Evolutionary conservation across 2,888 invertebrate species (phyloP).

Genomic region (Leptopilina myrica): DNA sequence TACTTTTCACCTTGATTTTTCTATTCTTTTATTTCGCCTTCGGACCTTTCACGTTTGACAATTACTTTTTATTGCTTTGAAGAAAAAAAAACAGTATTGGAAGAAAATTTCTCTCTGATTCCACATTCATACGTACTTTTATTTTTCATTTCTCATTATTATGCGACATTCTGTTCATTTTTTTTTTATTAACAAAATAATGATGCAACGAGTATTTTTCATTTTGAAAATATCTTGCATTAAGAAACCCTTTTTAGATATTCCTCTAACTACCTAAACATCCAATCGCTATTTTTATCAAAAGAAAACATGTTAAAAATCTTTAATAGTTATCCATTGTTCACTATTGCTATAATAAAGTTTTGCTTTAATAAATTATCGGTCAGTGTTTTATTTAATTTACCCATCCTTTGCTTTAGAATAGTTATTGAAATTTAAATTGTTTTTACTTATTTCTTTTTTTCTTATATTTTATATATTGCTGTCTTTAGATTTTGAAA

Average conservation of each 20-base stretch:
- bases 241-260: conserved; percentile 64
- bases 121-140: conserved; percentile 6
- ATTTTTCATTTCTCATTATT: conserved; percentile 1
- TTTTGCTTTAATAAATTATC: conserved; percentile 75
- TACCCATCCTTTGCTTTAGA: conserved; percentile 13
- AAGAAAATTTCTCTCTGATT: background rate
- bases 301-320: conserved; percentile 72
- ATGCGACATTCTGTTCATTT: background rate
- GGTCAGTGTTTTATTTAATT: conserved; percentile 53
- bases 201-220: conserved; percentile 46
- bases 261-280: conserved; percentile 72
- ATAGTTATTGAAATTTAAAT: background rate
- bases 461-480: no score
- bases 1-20: background rate
- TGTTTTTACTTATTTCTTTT: background rate
- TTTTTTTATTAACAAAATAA: conserved; percentile 32
- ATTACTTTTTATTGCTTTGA: no score
- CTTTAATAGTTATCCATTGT: conserved; percentile 75
- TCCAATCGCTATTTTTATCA: conserved; percentile 76
- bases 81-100: background rate
- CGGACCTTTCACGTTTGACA: background rate
- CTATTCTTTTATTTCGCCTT: background rate
- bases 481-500: no score
- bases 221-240: conserved; percentile 50
- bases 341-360: conserved; percentile 76